Evolutionary conservation across 2,797 vertebrate genomes (phyloP).

Genomic region (Erethizon dorsatum): DNA sequence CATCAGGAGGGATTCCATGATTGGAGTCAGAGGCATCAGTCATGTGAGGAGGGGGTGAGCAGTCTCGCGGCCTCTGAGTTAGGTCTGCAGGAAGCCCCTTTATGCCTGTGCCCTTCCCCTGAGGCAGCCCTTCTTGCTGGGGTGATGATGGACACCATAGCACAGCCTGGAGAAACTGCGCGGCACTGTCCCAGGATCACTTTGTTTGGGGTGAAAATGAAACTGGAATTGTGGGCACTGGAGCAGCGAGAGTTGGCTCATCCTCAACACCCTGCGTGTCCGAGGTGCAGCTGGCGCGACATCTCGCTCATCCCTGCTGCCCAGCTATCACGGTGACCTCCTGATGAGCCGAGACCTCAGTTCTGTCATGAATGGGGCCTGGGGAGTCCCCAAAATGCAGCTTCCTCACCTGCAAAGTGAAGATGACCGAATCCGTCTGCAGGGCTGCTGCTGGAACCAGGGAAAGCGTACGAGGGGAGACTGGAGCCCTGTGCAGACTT

Average conservation of each 20-base stretch:
- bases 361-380: not conserved
- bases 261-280: fast-evolving
- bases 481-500: not conserved
- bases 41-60: not conserved
- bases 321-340: not conserved
- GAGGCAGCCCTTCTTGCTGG: not conserved
- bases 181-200: fast-evolving
- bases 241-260: fast-evolving
- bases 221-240: fast-evolving
- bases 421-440: fast-evolving
- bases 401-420: too few relatives aligned
- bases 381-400: not conserved
- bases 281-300: fast-evolving
- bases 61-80: not conserved
- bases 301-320: fast-evolving
- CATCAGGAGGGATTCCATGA: not conserved
- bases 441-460: not conserved
- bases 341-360: fast-evolving
- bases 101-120: fast-evolving
- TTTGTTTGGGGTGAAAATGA: not conserved
- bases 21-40: not conserved
- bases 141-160: fast-evolving
- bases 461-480: not conserved
- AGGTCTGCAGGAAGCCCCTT: not conserved
- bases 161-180: not conserved